These are phyloP conservation scores for Anguilla obscura DNA, from an alignment of 2,797 vertebrate species.

Conservation along the genomic window DNA sequence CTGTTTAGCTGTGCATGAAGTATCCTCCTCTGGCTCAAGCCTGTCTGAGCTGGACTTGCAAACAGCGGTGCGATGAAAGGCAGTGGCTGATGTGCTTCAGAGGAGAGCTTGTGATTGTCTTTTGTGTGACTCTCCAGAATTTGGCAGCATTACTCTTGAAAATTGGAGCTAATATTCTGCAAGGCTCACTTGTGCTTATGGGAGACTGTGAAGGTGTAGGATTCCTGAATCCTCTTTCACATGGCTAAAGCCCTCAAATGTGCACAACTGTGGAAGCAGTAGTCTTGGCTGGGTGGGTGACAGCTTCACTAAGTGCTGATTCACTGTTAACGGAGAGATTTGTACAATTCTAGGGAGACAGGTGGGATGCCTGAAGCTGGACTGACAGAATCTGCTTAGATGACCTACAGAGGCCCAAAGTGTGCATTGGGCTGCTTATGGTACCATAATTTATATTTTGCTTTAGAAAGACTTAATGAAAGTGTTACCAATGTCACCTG, in stretches of 20 bases:
- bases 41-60: no score
- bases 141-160: neutral
- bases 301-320: neutral
- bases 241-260: neutral
- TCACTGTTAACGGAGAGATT: neutral
- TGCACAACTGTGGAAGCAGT: neutral
- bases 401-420: neutral
- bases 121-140: neutral
- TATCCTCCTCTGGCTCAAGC: no score
- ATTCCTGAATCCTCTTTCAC: neutral
- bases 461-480: neutral
- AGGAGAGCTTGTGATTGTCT: no score
- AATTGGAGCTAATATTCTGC: neutral
- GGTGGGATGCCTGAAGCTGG: neutral
- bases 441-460: neutral
- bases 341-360: neutral
- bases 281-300: neutral
- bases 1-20: neutral
- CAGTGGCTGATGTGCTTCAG: no score
- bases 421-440: neutral
- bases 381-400: neutral
- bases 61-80: no score
- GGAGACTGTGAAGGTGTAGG: neutral
- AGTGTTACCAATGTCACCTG: neutral
- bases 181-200: neutral